Percentiles rank a stretch among this genome's conserved stretches.
Conservation (phyloP, 2,888 invertebrate species). For the Tinea semifulvella region DNA sequence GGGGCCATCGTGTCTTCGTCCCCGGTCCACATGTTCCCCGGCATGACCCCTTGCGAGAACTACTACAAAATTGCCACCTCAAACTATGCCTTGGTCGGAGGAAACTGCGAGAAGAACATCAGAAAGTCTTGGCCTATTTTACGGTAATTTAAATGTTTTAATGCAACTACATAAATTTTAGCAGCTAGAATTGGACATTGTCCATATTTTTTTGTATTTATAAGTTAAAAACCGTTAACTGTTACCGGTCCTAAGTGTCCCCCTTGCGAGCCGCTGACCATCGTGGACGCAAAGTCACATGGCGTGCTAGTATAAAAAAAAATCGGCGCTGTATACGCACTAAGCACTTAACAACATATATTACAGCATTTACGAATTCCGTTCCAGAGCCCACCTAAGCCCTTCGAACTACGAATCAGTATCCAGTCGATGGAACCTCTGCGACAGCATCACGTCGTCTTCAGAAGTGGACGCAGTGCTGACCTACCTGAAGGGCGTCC, state of each 20-base stretch:
- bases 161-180: too few species aligned
- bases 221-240: too few species aligned
- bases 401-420: neutral
- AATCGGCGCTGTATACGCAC: too few species aligned
- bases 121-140: conserved; percentile 75
- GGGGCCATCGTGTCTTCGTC: conserved; percentile 87
- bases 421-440: conserved; percentile 69
- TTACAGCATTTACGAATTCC: too few species aligned
- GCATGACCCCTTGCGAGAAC: conserved; percentile 73
- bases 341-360: too few species aligned
- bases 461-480: conserved; percentile 18
- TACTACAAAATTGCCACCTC: conserved; percentile 76
- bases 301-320: too few species aligned
- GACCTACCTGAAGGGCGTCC: conserved; percentile 65
- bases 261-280: too few species aligned
- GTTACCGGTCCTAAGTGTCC: too few species aligned
- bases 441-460: conserved; percentile 63
- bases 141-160: too few species aligned
- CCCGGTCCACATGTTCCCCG: conserved; percentile 81
- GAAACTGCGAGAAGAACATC: conserved; percentile 71
- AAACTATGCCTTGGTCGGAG: conserved; percentile 61
- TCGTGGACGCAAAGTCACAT: too few species aligned
- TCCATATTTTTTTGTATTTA: too few species aligned
- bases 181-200: too few species aligned
- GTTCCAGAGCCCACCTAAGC: neutral